These are phyloP conservation scores for Neocrepidodera transversa DNA, from an alignment of 2,888 invertebrate genomes.

Conservation along the genomic window DNA sequence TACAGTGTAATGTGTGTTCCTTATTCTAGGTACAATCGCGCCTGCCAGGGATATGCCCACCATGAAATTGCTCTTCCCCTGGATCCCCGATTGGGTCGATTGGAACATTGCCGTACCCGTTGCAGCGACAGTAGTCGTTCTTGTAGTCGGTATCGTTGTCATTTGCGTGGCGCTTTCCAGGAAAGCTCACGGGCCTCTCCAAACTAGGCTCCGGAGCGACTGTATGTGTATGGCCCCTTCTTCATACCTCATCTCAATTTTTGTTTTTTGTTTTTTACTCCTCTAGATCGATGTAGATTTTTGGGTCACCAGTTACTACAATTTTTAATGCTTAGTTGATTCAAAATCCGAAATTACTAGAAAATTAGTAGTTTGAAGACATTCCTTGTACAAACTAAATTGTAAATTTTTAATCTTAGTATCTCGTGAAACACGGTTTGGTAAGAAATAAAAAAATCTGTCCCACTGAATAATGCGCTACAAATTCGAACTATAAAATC, in stretches of 20 bases:
- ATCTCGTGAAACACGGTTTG: too few species aligned
- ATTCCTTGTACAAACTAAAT: too few species aligned
- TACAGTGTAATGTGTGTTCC: slow-evolving; percentile 57
- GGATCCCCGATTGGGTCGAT: slow-evolving; percentile 88
- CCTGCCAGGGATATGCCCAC: slow-evolving; percentile 69
- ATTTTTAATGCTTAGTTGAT: too few species aligned
- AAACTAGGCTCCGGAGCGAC: slow-evolving; percentile 81
- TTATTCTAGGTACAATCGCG: slow-evolving; percentile 77
- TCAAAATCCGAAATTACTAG: too few species aligned
- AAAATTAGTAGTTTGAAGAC: too few species aligned
- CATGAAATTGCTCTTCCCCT: slow-evolving; percentile 69
- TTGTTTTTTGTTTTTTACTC: slow-evolving; percentile 14
- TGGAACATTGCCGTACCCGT: slow-evolving; percentile 91
- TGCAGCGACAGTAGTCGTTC: slow-evolving; percentile 87
- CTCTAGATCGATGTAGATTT: slow-evolving; percentile 8
- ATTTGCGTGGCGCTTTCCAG: slow-evolving; percentile 88
- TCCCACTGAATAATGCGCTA: too few species aligned
- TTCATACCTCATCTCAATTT: slow-evolving; percentile 20
- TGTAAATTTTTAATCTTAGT: too few species aligned
- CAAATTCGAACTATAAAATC: too few species aligned
- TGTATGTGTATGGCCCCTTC: slow-evolving; percentile 67
- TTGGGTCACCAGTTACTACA: neutral
- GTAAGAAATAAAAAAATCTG: too few species aligned
- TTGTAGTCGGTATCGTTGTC: slow-evolving; percentile 88
- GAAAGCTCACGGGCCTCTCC: slow-evolving; percentile 71